Conservation (phyloP, 92 coral and sea anemone genomes). For the Umimayanthus chanpuru region DNA sequence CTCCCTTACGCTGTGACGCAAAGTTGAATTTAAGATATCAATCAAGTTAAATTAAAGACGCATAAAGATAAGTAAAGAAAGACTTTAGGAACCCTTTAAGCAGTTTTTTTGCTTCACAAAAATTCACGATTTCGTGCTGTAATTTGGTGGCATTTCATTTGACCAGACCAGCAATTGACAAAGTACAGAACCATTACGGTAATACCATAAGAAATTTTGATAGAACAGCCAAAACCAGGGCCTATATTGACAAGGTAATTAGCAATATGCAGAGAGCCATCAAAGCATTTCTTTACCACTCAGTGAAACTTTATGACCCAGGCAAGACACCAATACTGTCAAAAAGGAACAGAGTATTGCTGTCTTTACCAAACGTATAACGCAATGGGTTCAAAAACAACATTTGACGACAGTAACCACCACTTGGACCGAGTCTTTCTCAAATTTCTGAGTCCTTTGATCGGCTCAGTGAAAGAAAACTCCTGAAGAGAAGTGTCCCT, state of each 20-base stretch:
- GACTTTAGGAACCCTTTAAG: too few relatives aligned
- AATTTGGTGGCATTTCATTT: neutral
- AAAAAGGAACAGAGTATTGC: slow-evolving; percentile 8
- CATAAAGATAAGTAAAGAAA: too few relatives aligned
- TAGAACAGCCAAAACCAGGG: slow-evolving; percentile 22
- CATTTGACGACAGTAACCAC: too few relatives aligned
- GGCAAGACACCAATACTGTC: slow-evolving; percentile 33
- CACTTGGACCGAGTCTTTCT: neutral
- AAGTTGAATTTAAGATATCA: too few relatives aligned
- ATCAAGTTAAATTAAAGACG: too few relatives aligned
- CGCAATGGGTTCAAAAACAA: too few relatives aligned
- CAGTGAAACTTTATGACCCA: neutral
- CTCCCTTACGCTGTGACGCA: too few relatives aligned
- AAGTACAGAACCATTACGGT: slow-evolving; percentile 15
- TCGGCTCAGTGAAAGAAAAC: slow-evolving; percentile 29
- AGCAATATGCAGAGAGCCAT: slow-evolving; percentile 29
- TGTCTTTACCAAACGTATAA: neutral
- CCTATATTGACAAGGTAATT: neutral
- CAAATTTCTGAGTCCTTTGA: slow-evolving; percentile 2
- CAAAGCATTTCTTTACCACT: slow-evolving; percentile 20
- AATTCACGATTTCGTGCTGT: too few relatives aligned
- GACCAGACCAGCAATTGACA: slow-evolving; percentile 5
- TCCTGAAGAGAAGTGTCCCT: neutral
- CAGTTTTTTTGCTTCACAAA: too few relatives aligned
- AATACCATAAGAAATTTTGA: slow-evolving; percentile 19